Conservation (phyloP, 2,113 vertebrate species). For the Pachycephala philippinensis region DNA sequence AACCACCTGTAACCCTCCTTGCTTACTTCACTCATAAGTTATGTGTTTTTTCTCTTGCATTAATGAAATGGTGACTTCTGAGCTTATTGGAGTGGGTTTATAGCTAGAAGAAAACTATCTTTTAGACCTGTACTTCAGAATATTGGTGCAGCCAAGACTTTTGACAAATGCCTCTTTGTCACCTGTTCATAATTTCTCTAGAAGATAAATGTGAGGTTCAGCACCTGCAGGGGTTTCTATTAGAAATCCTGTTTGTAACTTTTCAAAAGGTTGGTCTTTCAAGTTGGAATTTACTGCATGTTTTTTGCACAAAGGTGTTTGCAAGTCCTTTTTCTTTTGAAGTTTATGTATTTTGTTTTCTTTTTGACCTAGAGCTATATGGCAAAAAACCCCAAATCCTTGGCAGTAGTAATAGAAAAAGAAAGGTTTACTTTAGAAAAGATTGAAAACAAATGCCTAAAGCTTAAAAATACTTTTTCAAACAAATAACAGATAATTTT, state of each 20-base stretch:
- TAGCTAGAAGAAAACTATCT: background rate
- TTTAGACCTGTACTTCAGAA: background rate
- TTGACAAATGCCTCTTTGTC: conserved; percentile 19
- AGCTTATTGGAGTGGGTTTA: background rate
- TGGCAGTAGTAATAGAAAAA: background rate
- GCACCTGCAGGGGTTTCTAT: background rate
- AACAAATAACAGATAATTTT: background rate
- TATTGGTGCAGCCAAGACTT: background rate
- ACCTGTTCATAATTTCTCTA: background rate
- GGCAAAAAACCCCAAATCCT: background rate
- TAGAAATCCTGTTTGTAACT: background rate
- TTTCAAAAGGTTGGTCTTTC: background rate
- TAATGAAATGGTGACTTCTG: background rate
- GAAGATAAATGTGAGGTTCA: conserved; percentile 21
- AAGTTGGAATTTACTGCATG: background rate
- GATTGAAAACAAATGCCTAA: background rate
- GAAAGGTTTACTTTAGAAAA: background rate
- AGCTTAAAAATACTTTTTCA: background rate
- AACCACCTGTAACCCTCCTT: background rate
- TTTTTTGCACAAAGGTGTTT: background rate
- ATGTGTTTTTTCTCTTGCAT: background rate
- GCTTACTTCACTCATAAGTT: background rate
- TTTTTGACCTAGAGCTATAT: background rate
- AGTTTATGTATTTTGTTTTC: background rate
- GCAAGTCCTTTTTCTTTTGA: background rate